Evolutionary conservation across 2,888 invertebrate genomes (phyloP), one percentile per base, ranked within the genome.

Genomic region (Trachelus iudaicus): DNA sequence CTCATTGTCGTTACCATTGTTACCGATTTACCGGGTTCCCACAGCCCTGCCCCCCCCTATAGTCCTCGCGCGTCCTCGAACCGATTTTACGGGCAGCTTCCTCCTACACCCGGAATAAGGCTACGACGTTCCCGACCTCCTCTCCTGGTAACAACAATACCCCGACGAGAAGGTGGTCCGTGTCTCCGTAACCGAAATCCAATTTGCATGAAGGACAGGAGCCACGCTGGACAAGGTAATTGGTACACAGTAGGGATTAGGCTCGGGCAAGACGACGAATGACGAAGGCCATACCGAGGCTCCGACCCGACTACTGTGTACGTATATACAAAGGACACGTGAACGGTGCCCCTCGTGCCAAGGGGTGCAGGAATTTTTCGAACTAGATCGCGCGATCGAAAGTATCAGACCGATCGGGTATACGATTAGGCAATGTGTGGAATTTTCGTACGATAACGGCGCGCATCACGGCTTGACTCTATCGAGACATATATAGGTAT

Each of bases 141-240:
- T 69, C 12, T 34, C n/a, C 77, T 34, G 56, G 76, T 30, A 40
- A 68, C 35, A 40, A 73, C 35, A 74, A 69, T 30, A 73, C 73
- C 79, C 79, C 81, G 71, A 33, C 71, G 71, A 23, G 71, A 71
- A 31, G 71, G 71, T 31, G 71, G 71, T 77, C 81, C 68, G 31
- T 73, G 77, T 77, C 78, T 73, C 82, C 75, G 84, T 81, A 83
- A 88, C 87, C 88, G 84, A 89, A 86, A 89, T 88, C 89, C 89
- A 90, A 90, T 90, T 89, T 90, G 89, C 89, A 89, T 89, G 85
- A 87, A 87, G 83, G 81, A 81, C 81, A 82, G 82, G 82, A 69
- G 69, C 71, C 69, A 79, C 79, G 85, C 82, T 83, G 85, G 84
- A 87, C 87, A 83, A 83, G 86, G 84, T 88, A 88, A 88, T 88